Evolutionary conservation across 2,888 invertebrate genomes (phyloP).

Genomic region (Lepidochitona cinerea): DNA sequence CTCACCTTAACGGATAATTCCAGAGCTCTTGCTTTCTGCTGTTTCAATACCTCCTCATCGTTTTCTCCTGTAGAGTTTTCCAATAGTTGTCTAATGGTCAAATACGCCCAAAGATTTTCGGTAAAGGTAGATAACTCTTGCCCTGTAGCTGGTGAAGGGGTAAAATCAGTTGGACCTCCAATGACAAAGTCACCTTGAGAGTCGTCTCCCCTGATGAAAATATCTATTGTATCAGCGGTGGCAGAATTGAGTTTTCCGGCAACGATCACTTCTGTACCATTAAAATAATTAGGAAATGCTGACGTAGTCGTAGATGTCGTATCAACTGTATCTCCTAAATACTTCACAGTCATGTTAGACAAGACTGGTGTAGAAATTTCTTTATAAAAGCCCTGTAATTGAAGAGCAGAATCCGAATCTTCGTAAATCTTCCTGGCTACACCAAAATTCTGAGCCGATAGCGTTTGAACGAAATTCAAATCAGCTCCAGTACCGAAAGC

Average conservation of each 20-base stretch:
- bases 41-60: constrained; percentile 6
- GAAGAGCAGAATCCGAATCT: constrained; percentile 10
- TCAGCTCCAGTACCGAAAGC: constrained; percentile 51
- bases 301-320: constrained; percentile 36
- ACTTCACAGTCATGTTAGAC: constrained; percentile 79
- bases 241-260: constrained; percentile 21
- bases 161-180: neutral
- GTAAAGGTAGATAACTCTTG: constrained; percentile 7
- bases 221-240: neutral
- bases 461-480: constrained; percentile 43
- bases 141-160: neutral
- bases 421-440: constrained; percentile 10
- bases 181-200: neutral
- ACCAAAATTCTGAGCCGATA: constrained; percentile 1
- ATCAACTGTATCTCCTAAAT: constrained; percentile 68
- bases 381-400: constrained; percentile 75
- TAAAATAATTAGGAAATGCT: constrained; percentile 39
- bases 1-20: constrained; percentile 33
- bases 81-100: constrained; percentile 30
- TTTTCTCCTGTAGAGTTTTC: constrained; percentile 16
- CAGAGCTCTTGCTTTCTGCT: constrained; percentile 18
- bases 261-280: constrained; percentile 51
- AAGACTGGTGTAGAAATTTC: constrained; percentile 81
- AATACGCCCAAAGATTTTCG: constrained; percentile 34
- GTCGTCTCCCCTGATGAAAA: neutral